Conservation (phyloP, 2,113 vertebrate species). For the Opisthocomus hoazin region DNA sequence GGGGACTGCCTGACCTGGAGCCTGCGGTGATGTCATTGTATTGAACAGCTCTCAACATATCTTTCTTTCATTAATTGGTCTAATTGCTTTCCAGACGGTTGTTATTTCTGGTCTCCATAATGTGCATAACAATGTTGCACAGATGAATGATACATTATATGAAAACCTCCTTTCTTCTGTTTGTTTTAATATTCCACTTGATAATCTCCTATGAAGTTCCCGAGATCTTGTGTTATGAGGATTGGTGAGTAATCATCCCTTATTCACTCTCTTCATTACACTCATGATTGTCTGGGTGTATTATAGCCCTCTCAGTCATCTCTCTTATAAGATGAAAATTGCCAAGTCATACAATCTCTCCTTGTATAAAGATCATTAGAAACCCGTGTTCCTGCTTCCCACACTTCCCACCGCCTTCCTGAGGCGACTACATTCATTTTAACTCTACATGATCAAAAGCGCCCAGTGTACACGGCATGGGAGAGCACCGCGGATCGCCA, state of each 20-base stretch:
- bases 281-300: conserved; percentile 30
- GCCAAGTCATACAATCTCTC: conserved; percentile 48
- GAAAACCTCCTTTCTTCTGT: conserved; percentile 48
- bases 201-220: conserved; percentile 49
- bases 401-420: not conserved
- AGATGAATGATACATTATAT: conserved; percentile 5
- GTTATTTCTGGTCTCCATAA: not conserved
- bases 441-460: not conserved
- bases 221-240: conserved; percentile 38
- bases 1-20: not conserved
- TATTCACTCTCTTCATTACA: not conserved
- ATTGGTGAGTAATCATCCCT: conserved; percentile 41
- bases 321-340: conserved; percentile 59
- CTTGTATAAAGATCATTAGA: not conserved
- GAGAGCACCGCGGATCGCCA: not conserved
- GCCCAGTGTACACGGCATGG: not conserved
- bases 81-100: conserved; percentile 53
- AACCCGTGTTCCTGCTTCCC: not conserved
- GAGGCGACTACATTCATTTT: not conserved
- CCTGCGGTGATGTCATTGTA: not conserved
- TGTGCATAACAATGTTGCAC: not conserved
- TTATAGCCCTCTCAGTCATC: conserved; percentile 57
- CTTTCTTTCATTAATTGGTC: conserved; percentile 54
- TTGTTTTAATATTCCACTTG: conserved; percentile 26
- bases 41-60: conserved; percentile 26